Evolutionary conservation across 2,113 vertebrate genomes (phyloP), one percentile per base, ranked within the genome.

Genomic region (Hipposideros armiger): DNA sequence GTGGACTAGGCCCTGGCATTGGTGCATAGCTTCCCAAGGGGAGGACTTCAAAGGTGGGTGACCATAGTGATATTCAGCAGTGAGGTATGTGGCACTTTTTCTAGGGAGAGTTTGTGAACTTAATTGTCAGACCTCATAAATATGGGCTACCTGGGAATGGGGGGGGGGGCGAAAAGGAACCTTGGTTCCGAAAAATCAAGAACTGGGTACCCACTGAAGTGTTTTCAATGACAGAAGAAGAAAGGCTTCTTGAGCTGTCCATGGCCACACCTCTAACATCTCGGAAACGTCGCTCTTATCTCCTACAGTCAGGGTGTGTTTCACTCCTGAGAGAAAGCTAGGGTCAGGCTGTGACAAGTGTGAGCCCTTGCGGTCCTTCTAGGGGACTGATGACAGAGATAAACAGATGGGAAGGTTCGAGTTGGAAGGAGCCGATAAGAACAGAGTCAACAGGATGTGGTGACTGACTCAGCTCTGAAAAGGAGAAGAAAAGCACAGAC

Each of bases 141-240:
- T 50, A 50, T 50, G 47, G 47, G 47, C 47, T 50, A 9, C 47
- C 11, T 50, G 47, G 47, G 13, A 9, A 50, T 11, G 47, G 47
- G 47, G 56, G 7, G 19, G 20, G 56, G 10, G 22, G 5, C 30
- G 20, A 17, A 7, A 1, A 0, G 4, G 14, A 1, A 3, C 1
- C 1, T 20, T 13, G 16, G 17, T 47, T 13, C 11, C 4, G 1
- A 19, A 17, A 7, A 14, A 4, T n/a, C 56, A n/a, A 14, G 42
- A 76, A 26, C 5, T 7, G 4, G n/a, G 30, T 20, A 7, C 42
- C 54, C 7, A 0, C 7, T 3, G 42, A 45, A 3, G 4, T 24
- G 26, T 73, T 52, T 40, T 7, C 66, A 11, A 7, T 2, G 4
- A 56, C 9, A 13, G 20, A 50, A 22, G 7, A 2, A 60, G 45